A percentile compares a stretch with the other conserved stretches of the same genome.
These are phyloP conservation scores for Caenorhabditis doughertyi DNA, from an alignment of 2,888 invertebrate species.

Conservation along the genomic window DNA sequence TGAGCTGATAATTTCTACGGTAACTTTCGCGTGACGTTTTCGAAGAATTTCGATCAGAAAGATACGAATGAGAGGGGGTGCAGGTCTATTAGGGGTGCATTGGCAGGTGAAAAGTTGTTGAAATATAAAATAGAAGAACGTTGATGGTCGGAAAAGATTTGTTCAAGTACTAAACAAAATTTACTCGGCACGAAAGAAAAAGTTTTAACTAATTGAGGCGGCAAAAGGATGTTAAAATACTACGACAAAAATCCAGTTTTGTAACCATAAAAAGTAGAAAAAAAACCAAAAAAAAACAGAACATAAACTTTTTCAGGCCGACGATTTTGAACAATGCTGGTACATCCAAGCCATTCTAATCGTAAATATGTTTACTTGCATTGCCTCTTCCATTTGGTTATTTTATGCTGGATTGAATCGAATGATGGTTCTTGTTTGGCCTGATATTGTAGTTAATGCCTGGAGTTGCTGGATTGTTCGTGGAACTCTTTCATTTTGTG, in stretches of 20 bases:
- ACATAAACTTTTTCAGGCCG: constrained; percentile 5
- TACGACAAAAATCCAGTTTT: no score
- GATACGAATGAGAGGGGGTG: background rate
- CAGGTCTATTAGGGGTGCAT: no score
- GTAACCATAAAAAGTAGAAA: no score
- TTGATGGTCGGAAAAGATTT: no score
- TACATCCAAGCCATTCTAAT: constrained; percentile 38
- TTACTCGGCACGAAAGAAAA: no score
- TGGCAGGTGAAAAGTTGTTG: no score
- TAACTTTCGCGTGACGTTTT: constrained; percentile 9
- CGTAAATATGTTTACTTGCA: constrained; percentile 59
- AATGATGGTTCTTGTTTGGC: constrained; percentile 57
- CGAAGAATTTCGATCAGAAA: background rate
- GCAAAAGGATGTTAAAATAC: no score
- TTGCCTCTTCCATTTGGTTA: constrained; percentile 57
- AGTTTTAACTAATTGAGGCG: no score
- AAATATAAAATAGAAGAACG: no score
- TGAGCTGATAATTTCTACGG: background rate
- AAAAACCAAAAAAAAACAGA: no score
- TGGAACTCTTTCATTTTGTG: constrained; percentile 14
- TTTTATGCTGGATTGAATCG: constrained; percentile 60
- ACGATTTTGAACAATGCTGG: constrained; percentile 44
- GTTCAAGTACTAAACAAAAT: background rate
- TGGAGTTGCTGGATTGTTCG: constrained; percentile 55
- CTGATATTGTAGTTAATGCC: constrained; percentile 13